Percentiles rank a stretch among this genome's conserved stretches.
Conservation (phyloP, 2,888 invertebrate genomes). For the Crocallis elinguaria region DNA sequence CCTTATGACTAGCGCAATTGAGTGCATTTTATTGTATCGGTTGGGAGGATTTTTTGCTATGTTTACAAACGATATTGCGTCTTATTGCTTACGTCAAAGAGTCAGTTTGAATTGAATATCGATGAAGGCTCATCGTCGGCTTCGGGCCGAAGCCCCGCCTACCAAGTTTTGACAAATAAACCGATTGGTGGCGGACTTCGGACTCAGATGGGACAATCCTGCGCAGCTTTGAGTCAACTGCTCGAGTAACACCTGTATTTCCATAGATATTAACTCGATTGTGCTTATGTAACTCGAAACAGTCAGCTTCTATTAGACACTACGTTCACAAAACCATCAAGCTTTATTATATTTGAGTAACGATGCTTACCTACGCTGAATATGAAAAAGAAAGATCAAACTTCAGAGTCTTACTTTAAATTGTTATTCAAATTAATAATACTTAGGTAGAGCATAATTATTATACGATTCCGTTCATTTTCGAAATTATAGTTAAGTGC, state of each 20-base stretch:
- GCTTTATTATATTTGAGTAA: background rate
- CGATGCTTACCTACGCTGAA: background rate
- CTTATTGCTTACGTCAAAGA: constrained; percentile 40
- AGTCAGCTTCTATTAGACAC: constrained; percentile 37
- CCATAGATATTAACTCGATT: constrained; percentile 46
- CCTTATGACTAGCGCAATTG: constrained; percentile 47
- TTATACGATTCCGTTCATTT: too few species aligned
- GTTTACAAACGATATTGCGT: constrained; percentile 38
- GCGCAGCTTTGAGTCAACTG: constrained; percentile 72
- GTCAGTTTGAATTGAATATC: constrained; percentile 39
- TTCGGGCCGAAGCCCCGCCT: constrained; percentile 65
- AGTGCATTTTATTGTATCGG: constrained; percentile 47
- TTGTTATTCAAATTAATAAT: background rate
- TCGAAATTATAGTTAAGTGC: too few species aligned
- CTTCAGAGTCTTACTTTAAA: background rate
- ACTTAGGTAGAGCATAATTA: too few species aligned
- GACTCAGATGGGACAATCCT: constrained; percentile 68
- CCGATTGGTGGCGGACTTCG: constrained; percentile 68
- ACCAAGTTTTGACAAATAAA: constrained; percentile 69
- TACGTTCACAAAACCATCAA: background rate
- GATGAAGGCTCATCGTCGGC: constrained; percentile 31
- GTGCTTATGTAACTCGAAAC: constrained; percentile 35
- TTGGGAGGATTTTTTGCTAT: constrained; percentile 31
- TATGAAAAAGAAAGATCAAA: background rate
- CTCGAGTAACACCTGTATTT: constrained; percentile 55